Conservation (phyloP, 2,797 vertebrate species). For the Eulemur coronatus region DNA sequence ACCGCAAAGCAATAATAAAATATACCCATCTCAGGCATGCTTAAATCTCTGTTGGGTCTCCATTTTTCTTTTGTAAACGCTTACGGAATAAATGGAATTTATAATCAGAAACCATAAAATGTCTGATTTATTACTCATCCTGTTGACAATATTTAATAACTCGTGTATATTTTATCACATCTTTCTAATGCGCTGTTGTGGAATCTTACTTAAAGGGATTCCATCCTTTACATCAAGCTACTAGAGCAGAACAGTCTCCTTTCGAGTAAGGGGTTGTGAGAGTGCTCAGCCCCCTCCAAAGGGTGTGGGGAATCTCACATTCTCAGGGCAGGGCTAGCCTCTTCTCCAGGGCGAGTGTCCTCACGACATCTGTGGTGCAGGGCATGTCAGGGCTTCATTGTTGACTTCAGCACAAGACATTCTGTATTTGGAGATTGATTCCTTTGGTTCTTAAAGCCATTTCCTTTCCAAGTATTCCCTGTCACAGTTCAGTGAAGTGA, state of each 20-base stretch:
- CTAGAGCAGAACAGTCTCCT: neutral
- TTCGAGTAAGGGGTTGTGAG: neutral
- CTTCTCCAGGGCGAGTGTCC: neutral
- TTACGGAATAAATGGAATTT: constrained; percentile 85
- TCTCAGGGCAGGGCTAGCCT: too few species aligned
- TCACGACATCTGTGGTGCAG: rapidly evolving
- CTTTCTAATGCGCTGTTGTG: constrained; percentile 81
- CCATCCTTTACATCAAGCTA: constrained; percentile 73
- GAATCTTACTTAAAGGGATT: constrained; percentile 79
- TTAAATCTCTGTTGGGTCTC: constrained; percentile 78
- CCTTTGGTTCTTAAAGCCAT: neutral
- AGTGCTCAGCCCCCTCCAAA: neutral
- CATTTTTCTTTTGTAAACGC: constrained; percentile 84
- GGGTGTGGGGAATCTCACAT: neutral
- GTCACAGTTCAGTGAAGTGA: neutral
- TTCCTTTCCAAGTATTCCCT: neutral
- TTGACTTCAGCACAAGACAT: neutral
- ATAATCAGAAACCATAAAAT: constrained; percentile 85
- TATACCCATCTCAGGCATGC: constrained; percentile 61
- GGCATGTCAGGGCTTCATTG: neutral
- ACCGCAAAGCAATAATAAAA: constrained; percentile 69
- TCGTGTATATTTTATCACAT: constrained; percentile 82
- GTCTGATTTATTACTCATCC: constrained; percentile 84
- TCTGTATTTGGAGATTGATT: neutral
- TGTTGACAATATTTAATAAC: constrained; percentile 86